A percentile compares a stretch with the other conserved stretches of the same genome.
phyloP scores from a whole-genome alignment of 2,113 vertebrate species.

The Ivindomyrus marchei region DNA sequence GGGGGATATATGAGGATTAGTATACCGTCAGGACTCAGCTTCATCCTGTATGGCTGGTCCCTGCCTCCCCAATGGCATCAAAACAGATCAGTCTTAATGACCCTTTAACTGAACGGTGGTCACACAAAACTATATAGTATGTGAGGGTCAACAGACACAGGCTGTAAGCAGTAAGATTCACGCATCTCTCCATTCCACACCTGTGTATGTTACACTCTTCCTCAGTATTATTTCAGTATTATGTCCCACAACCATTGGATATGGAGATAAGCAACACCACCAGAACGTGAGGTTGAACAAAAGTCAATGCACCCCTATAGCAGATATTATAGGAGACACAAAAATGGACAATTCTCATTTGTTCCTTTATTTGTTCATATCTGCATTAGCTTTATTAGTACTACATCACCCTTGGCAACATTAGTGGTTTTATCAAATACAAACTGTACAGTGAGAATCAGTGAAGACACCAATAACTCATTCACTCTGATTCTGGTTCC shows the following conservation, averaged over 20 bases:
- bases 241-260: neutral
- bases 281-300: neutral
- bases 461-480: neutral
- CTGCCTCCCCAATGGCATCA: neutral
- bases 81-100: neutral
- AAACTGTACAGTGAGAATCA: conserved; percentile 25
- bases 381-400: conserved; percentile 37
- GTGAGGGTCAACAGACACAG: neutral
- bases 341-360: neutral
- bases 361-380: conserved; percentile 40
- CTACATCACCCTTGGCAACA: conserved; percentile 18
- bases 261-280: neutral
- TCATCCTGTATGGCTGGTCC: neutral
- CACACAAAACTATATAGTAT: neutral
- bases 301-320: neutral
- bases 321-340: neutral
- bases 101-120: neutral
- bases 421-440: conserved; percentile 44
- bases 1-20: neutral
- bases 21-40: neutral
- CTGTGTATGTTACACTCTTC: neutral
- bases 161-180: neutral
- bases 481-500: neutral
- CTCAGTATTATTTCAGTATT: neutral
- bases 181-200: neutral